Evolutionary conservation across 2,797 vertebrate species (phyloP).

Genomic region (Rachycentron canadum): DNA sequence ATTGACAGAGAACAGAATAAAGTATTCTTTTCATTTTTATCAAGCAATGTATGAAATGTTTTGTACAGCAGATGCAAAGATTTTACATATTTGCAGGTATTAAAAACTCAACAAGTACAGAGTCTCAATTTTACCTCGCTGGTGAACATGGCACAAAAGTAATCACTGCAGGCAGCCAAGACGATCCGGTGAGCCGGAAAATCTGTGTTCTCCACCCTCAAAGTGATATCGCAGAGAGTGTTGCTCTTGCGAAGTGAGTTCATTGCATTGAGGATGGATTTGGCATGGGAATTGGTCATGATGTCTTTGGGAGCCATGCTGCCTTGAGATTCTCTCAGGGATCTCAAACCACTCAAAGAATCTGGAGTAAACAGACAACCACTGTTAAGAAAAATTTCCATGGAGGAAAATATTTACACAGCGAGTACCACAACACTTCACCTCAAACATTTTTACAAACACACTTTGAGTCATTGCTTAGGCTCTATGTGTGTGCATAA

Average conservation of each 20-base stretch:
- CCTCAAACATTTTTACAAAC: background rate
- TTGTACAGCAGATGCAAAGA: background rate
- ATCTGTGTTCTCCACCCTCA: conserved; percentile 94
- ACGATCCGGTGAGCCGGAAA: conserved; percentile 98
- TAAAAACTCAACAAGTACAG: background rate
- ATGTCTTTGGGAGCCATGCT: conserved; percentile 98
- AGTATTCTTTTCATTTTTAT: background rate
- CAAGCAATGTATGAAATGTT: background rate
- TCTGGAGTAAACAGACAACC: conserved; percentile 47
- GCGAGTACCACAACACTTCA: background rate
- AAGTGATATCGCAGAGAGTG: conserved; percentile 97
- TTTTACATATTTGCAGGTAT: background rate
- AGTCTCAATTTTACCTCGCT: conserved; percentile 89
- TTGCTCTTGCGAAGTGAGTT: conserved; percentile 97
- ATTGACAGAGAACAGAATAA: background rate
- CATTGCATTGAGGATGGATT: conserved; percentile 99
- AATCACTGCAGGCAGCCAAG: conserved; percentile 97
- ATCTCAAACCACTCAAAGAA: conserved; percentile 71
- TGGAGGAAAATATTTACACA: background rate
- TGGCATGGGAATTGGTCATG: conserved; percentile 99
- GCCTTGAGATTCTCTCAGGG: conserved; percentile 59
- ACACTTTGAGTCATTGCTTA: background rate
- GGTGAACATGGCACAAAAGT: conserved; percentile 99
- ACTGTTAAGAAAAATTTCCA: background rate
- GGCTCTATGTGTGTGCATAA: background rate